Base-by-base conservation (phyloP, 1,140 invertebrate genomes). In the Calliphora vicina region DNA sequence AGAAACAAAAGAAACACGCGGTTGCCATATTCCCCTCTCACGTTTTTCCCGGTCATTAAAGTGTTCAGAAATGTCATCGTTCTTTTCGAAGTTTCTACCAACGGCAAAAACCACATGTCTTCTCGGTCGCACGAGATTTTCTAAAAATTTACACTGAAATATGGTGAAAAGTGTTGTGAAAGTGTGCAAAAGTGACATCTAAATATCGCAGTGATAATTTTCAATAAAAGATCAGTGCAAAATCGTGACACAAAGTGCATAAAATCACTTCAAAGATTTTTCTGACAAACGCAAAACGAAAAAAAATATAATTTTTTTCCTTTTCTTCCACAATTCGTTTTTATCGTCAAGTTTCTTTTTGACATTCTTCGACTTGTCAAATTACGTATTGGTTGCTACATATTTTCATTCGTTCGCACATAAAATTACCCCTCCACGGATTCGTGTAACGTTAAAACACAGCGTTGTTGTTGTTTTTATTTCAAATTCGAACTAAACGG, bases 21-120 rank as follows among this genome's bases (percentile, higher is more conserved):
- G 76, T 80, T 61, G 82, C 17, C 45, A 83, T 42, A 72, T 43
- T 17, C 15, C 27, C 76, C 50, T 13, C 78, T 82, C 35, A 23
- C 20, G 35, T 23, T 45, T 80, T 27, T n/a, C 74, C 82, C 74
- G 27, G 26, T 50, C 50, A 13, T 26, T 15, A 8, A 27, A 26
- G 15, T 26, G 26, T 82, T n/a, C 29, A 83, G 82, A 85, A 84
- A 71, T 85, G 73, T 29, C 61, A 81, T 81, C 83, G 23, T 81
- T 87, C 88, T 89, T 89, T 89, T 89, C 87, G 87, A 88, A 84
- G 82, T 83, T 83, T 83, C 81, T 85, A 85, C 85, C 74, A 85
- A 85, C 86, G 88, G 87, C 85, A 86, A 85, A 88, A 89, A 89
- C 88, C 88, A 89, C 88, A 90, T 90, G 88, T 89, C 87, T 88